Evolutionary conservation across 2,888 invertebrate species (phyloP).

Genomic region (Luperina nickerlii): DNA sequence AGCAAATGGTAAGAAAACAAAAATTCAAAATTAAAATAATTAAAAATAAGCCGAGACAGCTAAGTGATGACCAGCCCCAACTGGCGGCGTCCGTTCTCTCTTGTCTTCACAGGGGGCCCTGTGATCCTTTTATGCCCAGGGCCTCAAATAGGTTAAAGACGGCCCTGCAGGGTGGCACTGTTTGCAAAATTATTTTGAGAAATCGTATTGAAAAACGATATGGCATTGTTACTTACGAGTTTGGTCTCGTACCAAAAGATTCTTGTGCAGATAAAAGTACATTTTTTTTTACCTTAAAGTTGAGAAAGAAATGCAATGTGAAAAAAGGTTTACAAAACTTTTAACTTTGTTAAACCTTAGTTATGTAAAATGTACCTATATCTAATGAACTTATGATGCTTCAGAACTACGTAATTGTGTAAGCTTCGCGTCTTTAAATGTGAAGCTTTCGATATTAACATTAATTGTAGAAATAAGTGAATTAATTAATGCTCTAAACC

Average conservation of each 20-base stretch:
- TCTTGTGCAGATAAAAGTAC: neutral
- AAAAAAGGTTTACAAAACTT: conserved; percentile 4
- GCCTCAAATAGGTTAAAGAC: too few species aligned
- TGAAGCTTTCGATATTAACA: conserved; percentile 42
- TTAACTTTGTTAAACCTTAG: conserved; percentile 5
- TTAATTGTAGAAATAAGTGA: conserved; percentile 3
- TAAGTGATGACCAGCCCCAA: too few species aligned
- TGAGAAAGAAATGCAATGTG: neutral
- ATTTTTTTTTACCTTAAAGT: neutral
- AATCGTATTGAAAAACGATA: neutral
- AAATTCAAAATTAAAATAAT: too few species aligned
- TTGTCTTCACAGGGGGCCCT: too few species aligned
- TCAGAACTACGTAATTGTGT: neutral
- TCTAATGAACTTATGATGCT: conserved; percentile 10
- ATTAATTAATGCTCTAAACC: conserved; percentile 10
- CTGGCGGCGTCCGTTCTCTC: too few species aligned
- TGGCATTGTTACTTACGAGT: neutral
- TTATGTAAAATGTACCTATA: neutral
- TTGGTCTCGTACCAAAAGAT: neutral
- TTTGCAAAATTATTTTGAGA: neutral
- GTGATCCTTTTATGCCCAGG: too few species aligned
- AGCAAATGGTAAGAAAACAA: too few species aligned
- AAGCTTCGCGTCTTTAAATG: conserved; percentile 35
- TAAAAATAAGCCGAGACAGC: too few species aligned
- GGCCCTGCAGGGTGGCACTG: neutral